Evolutionary conservation across 2,113 vertebrate genomes (phyloP).

Genomic region (Hippopotamus amphibius): DNA sequence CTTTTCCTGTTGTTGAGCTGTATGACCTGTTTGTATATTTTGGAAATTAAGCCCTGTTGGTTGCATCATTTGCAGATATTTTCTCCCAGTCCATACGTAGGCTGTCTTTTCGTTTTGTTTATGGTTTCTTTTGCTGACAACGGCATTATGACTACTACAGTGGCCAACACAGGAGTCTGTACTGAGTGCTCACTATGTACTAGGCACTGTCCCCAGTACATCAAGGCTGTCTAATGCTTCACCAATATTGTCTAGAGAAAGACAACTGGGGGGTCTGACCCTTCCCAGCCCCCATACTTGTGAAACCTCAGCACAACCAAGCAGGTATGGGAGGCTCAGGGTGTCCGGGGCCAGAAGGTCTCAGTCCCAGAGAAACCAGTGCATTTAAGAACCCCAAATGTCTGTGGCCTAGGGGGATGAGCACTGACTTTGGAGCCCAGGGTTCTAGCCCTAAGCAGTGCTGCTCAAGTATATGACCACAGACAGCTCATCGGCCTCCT

Average conservation of each 20-base stretch:
- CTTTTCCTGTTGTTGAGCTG: background rate
- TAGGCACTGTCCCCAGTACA: accelerated
- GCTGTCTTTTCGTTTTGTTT: background rate
- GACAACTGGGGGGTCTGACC: background rate
- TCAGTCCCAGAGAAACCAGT: background rate
- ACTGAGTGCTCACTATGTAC: accelerated
- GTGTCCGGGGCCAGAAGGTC: background rate
- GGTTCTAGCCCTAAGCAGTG: background rate
- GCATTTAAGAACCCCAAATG: background rate
- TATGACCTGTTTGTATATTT: background rate
- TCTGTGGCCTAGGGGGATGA: background rate
- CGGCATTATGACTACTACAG: accelerated
- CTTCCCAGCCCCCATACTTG: background rate
- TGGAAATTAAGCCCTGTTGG: background rate
- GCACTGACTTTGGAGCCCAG: background rate
- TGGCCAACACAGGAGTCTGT: accelerated
- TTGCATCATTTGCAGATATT: background rate
- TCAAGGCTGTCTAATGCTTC: background rate
- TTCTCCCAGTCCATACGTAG: background rate
- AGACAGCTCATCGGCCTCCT: background rate
- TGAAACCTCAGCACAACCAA: background rate
- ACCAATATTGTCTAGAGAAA: background rate
- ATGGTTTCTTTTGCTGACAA: background rate
- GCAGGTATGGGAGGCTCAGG: background rate
- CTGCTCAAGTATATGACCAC: background rate